Conservation (phyloP, 2,113 vertebrate species). For the Lethenteron reissneri region DNA sequence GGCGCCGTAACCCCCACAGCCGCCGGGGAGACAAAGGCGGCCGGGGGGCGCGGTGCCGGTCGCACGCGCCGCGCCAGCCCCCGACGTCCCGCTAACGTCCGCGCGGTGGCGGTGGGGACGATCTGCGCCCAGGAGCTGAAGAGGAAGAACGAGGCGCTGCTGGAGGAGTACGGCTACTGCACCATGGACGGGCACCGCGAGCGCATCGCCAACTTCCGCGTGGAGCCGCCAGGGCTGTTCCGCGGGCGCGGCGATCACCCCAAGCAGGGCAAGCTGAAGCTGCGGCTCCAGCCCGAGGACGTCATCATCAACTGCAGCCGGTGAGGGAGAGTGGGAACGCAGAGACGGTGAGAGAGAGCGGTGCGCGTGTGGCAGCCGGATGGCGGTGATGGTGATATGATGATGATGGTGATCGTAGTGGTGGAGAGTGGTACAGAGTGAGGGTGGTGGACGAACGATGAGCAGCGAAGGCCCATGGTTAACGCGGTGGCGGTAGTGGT, state of each 20-base stretch:
- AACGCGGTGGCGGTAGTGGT: too few relatives aligned
- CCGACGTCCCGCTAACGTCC: not conserved
- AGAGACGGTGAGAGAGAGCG: not conserved
- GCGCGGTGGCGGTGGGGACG: not conserved
- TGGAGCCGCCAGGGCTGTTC: slow-evolving; percentile 79
- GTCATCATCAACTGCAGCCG: slow-evolving; percentile 98
- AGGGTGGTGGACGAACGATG: too few relatives aligned
- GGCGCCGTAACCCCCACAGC: not conserved
- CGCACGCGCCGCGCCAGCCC: too few relatives aligned
- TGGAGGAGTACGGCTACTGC: slow-evolving; percentile 78
- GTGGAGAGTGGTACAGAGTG: too few relatives aligned
- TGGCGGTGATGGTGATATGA: too few relatives aligned
- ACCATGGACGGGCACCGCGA: slow-evolving; percentile 93
- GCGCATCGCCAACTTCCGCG: slow-evolving; percentile 83
- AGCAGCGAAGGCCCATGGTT: too few relatives aligned
- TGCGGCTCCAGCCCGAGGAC: slow-evolving; percentile 62
- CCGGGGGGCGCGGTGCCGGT: not conserved
- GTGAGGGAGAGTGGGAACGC: slow-evolving; percentile 25
- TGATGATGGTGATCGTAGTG: too few relatives aligned
- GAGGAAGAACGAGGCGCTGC: slow-evolving; percentile 60
- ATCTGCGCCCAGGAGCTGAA: slow-evolving; percentile 51
- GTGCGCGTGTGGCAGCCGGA: too few relatives aligned
- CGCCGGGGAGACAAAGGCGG: not conserved
- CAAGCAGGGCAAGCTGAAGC: slow-evolving; percentile 90
- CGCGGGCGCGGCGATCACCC: slow-evolving; percentile 79